Evolutionary conservation across 2,797 vertebrate species (phyloP).

Genomic region (Poeciliopsis turneri): DNA sequence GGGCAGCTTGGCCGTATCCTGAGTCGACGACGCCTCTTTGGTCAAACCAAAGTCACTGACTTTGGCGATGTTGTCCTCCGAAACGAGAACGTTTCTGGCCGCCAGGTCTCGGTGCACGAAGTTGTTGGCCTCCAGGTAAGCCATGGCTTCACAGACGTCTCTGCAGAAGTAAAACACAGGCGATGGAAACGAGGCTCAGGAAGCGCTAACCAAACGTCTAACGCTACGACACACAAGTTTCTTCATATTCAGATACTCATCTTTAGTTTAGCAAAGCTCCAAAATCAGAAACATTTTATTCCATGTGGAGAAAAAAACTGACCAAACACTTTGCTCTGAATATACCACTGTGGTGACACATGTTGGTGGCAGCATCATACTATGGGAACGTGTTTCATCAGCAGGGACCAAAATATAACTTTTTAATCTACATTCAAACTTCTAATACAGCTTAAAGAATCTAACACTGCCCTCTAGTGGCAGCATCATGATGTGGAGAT

Average conservation of each 20-base stretch:
- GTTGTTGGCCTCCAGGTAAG: constrained; percentile 93
- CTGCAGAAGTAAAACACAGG: constrained; percentile 65
- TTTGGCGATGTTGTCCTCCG: constrained; percentile 95
- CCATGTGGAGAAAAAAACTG: background rate
- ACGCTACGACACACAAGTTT: background rate
- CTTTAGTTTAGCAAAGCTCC: background rate
- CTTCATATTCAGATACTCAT: background rate
- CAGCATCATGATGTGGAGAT: background rate
- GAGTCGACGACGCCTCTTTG: constrained; percentile 93
- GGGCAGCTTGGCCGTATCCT: constrained; percentile 94
- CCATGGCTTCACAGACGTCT: constrained; percentile 97
- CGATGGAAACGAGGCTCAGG: background rate
- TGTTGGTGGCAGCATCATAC: background rate
- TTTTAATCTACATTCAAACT: background rate
- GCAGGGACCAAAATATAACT: background rate
- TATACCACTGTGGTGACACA: background rate
- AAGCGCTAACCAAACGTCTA: background rate
- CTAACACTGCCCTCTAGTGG: background rate
- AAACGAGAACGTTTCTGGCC: constrained; percentile 94
- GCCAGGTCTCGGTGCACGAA: constrained; percentile 97
- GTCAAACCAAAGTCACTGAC: constrained; percentile 98
- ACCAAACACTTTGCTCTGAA: background rate
- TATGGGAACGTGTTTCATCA: background rate
- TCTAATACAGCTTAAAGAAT: background rate
- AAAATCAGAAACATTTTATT: background rate